phyloP scores from a whole-genome alignment of 2,113 vertebrate genomes.

The Merops nubicus region DNA sequence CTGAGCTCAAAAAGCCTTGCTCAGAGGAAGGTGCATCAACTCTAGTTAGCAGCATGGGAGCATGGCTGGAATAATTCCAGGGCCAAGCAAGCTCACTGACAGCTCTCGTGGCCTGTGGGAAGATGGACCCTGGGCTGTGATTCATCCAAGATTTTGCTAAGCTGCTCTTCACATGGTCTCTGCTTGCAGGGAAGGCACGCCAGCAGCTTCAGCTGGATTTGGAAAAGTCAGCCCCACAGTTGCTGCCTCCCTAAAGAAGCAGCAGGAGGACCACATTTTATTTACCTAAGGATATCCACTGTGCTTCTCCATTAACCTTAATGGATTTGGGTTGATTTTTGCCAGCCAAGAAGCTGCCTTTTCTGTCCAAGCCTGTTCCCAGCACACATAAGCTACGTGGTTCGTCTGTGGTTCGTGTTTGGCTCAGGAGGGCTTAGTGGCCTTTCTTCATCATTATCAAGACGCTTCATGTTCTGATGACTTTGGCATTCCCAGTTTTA shows the following conservation, averaged over 20 bases:
- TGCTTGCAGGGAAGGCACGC: neutral
- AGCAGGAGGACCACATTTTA: neutral
- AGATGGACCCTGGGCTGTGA: neutral
- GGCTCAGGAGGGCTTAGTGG: neutral
- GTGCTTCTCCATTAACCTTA: neutral
- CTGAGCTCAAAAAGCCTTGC: neutral
- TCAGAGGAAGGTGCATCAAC: neutral
- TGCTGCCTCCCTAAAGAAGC: neutral
- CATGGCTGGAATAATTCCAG: fast-evolving
- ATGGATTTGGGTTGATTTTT: neutral
- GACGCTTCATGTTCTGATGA: neutral
- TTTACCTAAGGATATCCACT: neutral
- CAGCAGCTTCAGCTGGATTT: neutral
- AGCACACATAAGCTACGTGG: fast-evolving
- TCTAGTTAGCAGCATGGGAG: neutral
- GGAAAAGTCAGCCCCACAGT: neutral
- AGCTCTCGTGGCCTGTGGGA: neutral
- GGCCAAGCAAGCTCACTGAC: neutral
- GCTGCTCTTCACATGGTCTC: neutral
- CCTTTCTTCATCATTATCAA: neutral
- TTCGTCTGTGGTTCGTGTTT: neutral
- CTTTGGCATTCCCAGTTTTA: neutral
- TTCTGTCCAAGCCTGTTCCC: neutral
- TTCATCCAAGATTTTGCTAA: neutral
- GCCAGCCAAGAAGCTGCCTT: neutral